A percentile compares a stretch with the other conserved stretches of the same genome.
Conservation (phyloP, 2,113 vertebrate species). For the Grammomys dolichurus region DNA sequence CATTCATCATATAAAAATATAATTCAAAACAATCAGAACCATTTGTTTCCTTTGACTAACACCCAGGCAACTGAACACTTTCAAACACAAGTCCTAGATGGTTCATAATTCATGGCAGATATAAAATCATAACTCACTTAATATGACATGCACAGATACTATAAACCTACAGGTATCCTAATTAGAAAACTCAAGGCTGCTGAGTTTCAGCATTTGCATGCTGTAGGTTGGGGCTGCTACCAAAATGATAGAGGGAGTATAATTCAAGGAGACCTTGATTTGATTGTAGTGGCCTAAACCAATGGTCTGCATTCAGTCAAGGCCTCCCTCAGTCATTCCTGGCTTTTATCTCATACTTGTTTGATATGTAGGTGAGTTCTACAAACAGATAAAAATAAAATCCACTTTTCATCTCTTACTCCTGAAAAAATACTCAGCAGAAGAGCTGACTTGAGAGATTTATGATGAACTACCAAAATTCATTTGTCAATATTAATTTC, state of each 20-base stretch:
- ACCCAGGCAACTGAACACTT: conserved; percentile 43
- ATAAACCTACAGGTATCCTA: neutral
- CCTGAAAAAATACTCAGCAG: conserved; percentile 13
- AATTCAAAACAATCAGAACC: conserved; percentile 50
- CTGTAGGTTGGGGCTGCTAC: neutral
- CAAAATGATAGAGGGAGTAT: neutral
- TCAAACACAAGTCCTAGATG: conserved; percentile 30
- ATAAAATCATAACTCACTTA: conserved; percentile 41
- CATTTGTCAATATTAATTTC: conserved; percentile 52
- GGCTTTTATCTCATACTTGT: conserved; percentile 7
- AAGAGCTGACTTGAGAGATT: conserved; percentile 57
- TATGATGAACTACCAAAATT: conserved; percentile 55
- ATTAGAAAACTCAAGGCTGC: conserved; percentile 1
- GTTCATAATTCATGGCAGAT: conserved; percentile 52
- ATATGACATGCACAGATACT: conserved; percentile 24
- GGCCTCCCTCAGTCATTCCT: neutral
- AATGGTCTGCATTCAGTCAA: neutral
- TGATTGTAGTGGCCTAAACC: neutral
- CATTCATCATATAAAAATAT: conserved; percentile 40
- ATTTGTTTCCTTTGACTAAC: conserved; percentile 59
- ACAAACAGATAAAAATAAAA: conserved; percentile 42
- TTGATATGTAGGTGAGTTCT: conserved; percentile 31
- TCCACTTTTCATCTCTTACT: conserved; percentile 14
- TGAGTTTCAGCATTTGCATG: neutral
- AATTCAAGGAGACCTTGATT: conserved; percentile 17